phyloP scores from a whole-genome alignment of 2,113 vertebrate species.

The Uria aalge region DNA sequence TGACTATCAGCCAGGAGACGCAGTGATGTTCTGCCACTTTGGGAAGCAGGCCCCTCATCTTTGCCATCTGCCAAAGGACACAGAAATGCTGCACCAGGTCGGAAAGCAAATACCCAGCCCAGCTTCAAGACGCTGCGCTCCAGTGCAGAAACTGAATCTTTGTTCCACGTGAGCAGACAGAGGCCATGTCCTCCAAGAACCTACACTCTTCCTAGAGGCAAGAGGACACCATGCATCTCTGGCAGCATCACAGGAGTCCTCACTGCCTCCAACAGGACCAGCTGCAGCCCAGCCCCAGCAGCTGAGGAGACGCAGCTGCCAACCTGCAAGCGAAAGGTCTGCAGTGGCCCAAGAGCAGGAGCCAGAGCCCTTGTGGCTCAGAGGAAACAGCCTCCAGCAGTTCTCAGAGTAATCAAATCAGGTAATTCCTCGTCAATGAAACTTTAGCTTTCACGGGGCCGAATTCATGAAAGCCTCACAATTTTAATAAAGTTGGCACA shows the following conservation, averaged over 20 bases:
- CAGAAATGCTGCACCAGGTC: background rate
- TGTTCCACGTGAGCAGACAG: background rate
- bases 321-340: background rate
- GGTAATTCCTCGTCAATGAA: background rate
- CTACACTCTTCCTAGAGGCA: background rate
- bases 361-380: rapidly evolving
- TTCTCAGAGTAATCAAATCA: background rate
- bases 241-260: background rate
- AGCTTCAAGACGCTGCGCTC: background rate
- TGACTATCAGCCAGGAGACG: background rate
- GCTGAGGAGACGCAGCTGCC: background rate
- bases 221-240: background rate
- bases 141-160: background rate
- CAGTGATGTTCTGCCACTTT: background rate
- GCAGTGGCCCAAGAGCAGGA: rapidly evolving
- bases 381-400: background rate
- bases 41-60: background rate
- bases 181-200: background rate
- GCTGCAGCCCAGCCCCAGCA: background rate
- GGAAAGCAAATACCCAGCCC: background rate
- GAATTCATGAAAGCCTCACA: background rate
- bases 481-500: background rate
- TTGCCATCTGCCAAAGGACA: background rate
- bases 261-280: background rate
- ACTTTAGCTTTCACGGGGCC: background rate